Evolutionary conservation across 2,113 vertebrate genomes (phyloP), one percentile per base, ranked within the genome.

Genomic region (Onychostoma macrolepis): DNA sequence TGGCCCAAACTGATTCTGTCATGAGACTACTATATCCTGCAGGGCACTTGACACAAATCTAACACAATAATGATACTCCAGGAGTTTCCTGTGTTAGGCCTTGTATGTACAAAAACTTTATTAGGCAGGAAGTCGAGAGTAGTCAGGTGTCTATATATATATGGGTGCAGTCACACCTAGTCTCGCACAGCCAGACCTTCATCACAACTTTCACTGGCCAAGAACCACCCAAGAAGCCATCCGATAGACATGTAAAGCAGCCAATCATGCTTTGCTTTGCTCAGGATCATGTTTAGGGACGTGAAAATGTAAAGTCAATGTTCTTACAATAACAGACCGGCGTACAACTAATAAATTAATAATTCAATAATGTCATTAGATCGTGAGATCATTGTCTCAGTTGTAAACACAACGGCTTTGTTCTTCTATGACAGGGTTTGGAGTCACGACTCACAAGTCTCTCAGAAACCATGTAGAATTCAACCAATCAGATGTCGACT

Each of bases 1-100:
- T 33, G 19, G 19, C 10, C 10, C 19, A 61, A 80, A 80, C 33
- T 61, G 53, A 58, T 80, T 33, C 53, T 41, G 78, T 61, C 33
- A 38, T 19, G 13, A 15, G n/a, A 65, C 6, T 81, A 11, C 4
- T 80, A 13, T 10, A 41, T 65, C n/a, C 79, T 43, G n/a, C 15
- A 81, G 58, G 38, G 58, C 58, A 81, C 79, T 81, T 65, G 38
- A 45, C 13, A 65, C 13, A 45, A 65, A 45, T 65, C n/a, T 43
- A 65, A 65, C 28, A 43, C 13, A 65, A 65, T 65, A 65, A 81
- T 65, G 58, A 30, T 12, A 21, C 45, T 78, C 24, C 12, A 80
- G 13, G 3, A 61, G 56, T 41, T 38, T 80, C 53, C 58, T 65
- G 15, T 19, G 9, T 21, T 81, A 28, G 13, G n/a, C 56, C 30